Percentiles rank a stretch among this genome's conserved stretches.
Evolutionary conservation across 2,113 vertebrate genomes (phyloP).

Genomic region (Blennius ocellaris): DNA sequence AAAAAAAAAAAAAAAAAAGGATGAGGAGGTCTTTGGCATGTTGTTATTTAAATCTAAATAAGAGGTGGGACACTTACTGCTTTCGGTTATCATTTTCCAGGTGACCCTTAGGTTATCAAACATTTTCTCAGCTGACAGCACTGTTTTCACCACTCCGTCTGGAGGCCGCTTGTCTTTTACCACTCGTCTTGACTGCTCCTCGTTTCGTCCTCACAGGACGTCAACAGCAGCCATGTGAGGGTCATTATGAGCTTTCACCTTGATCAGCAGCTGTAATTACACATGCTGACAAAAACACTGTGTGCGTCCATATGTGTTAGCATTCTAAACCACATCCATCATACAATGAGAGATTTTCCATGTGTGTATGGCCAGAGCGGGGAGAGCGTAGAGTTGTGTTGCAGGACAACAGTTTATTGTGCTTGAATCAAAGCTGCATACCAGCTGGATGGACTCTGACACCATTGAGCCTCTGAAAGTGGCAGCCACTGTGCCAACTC

Average conservation of each 20-base stretch:
- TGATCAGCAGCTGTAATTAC: slow-evolving; percentile 12
- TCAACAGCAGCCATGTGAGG: not conserved
- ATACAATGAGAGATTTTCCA: not conserved
- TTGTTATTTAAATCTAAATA: too few relatives aligned
- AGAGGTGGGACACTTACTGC: too few relatives aligned
- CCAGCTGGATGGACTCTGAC: slow-evolving; percentile 53
- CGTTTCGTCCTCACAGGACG: not conserved
- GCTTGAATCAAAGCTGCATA: slow-evolving; percentile 44
- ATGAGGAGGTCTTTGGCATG: too few relatives aligned
- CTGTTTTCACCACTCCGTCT: too few relatives aligned
- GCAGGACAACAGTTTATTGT: slow-evolving; percentile 1
- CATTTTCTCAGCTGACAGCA: too few relatives aligned
- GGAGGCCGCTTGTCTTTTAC: not conserved
- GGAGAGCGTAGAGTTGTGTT: not conserved
- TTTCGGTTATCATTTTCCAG: too few relatives aligned
- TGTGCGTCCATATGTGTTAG: not conserved
- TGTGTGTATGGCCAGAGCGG: not conserved
- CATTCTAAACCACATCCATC: not conserved
- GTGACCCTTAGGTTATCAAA: too few relatives aligned
- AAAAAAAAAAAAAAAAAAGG: too few relatives aligned
- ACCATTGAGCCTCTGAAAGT: slow-evolving; percentile 15
- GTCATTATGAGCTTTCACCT: slow-evolving; percentile 6
- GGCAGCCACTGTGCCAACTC: not conserved
- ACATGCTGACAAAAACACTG: not conserved
- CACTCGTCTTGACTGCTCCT: not conserved